Conservation (phyloP, 2,888 invertebrate species). For the Dermolepida albohirtum region DNA sequence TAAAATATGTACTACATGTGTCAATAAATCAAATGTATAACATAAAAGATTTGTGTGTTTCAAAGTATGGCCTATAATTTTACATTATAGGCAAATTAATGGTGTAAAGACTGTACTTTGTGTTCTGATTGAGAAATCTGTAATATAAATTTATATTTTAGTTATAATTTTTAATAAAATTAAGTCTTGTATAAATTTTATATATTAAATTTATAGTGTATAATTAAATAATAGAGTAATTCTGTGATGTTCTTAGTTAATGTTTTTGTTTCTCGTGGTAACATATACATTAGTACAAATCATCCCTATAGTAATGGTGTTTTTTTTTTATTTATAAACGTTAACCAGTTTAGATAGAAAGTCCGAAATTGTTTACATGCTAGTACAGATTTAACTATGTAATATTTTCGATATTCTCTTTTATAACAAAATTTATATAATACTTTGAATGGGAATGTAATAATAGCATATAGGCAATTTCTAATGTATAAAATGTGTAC, state of each 20-base stretch:
- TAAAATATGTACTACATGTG: slow-evolving; percentile 35
- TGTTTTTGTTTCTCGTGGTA: slow-evolving; percentile 31
- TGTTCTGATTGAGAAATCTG: slow-evolving; percentile 41
- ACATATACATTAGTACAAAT: slow-evolving; percentile 42
- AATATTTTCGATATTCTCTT: too few relatives aligned
- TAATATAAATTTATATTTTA: slow-evolving; percentile 45
- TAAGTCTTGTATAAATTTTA: slow-evolving; percentile 46
- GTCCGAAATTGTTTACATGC: slow-evolving; percentile 33
- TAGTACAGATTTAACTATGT: not conserved
- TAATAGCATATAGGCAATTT: slow-evolving; percentile 25
- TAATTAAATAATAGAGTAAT: slow-evolving; percentile 44
- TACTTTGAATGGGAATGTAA: not conserved
- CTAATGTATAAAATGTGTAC: not conserved
- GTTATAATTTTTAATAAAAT: slow-evolving; percentile 42
- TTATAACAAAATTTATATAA: too few relatives aligned
- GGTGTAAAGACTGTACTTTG: slow-evolving; percentile 44
- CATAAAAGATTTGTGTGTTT: slow-evolving; percentile 29
- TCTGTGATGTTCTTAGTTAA: slow-evolving; percentile 44
- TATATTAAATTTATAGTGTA: slow-evolving; percentile 40
- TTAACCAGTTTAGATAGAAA: slow-evolving; percentile 1
- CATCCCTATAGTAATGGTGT: slow-evolving; percentile 38
- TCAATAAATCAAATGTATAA: slow-evolving; percentile 39
- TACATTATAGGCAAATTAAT: slow-evolving; percentile 31
- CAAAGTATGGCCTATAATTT: slow-evolving; percentile 29
- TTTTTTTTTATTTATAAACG: slow-evolving; percentile 33